Conservation (phyloP, 1,140 invertebrate genomes). For the Adelges cooleyi region DNA sequence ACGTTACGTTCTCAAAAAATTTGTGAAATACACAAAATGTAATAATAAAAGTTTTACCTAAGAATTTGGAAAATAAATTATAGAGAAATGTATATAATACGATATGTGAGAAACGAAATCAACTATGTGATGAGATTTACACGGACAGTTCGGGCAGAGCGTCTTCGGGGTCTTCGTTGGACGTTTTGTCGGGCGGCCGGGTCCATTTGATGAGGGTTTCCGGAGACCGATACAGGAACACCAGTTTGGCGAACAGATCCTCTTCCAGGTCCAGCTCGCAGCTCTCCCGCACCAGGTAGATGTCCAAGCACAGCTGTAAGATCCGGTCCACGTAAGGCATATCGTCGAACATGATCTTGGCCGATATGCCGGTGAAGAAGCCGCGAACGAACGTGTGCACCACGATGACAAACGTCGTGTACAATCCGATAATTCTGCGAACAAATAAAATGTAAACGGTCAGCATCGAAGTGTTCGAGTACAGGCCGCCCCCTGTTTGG, state of each 20-base stretch:
- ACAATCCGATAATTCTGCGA: constrained; percentile 89
- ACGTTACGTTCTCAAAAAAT: too few relatives aligned
- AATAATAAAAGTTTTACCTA: too few relatives aligned
- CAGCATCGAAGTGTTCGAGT: too few relatives aligned
- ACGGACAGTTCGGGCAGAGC: constrained; percentile 30
- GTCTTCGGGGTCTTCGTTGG: constrained; percentile 33
- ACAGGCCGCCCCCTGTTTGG: too few relatives aligned
- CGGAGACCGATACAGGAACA: constrained; percentile 96
- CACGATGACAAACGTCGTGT: constrained; percentile 92
- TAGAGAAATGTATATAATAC: too few relatives aligned
- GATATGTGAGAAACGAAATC: too few relatives aligned
- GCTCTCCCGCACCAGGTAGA: constrained; percentile 93
- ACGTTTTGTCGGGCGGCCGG: constrained; percentile 37
- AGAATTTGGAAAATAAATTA: too few relatives aligned
- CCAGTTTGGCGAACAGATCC: constrained; percentile 94
- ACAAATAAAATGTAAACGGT: too few relatives aligned
- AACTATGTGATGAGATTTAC: constrained; percentile 29
- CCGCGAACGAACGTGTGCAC: constrained; percentile 74
- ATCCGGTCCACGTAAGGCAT: constrained; percentile 89
- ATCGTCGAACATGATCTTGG: constrained; percentile 95
- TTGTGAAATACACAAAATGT: too few relatives aligned
- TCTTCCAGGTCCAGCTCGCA: constrained; percentile 88
- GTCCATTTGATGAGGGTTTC: constrained; percentile 97
- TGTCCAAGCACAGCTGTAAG: constrained; percentile 80
- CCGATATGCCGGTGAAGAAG: constrained; percentile 73